Base-by-base conservation (phyloP, 2,113 vertebrate genomes). In the Archocentrus centrarchus region DNA sequence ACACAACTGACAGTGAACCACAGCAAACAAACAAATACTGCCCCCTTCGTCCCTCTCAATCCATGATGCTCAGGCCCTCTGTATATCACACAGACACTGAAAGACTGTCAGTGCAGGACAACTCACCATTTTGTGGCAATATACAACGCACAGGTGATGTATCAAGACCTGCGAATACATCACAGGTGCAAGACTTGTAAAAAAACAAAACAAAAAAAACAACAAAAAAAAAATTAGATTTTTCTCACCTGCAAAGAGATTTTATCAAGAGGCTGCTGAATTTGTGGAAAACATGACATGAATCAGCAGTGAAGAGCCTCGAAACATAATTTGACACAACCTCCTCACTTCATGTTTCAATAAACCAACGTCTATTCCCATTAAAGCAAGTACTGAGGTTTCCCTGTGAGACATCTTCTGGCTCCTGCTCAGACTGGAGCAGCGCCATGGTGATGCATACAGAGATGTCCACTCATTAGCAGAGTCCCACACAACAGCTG, bases 401-500 rank as follows among this genome's bases (percentile, higher is more conserved):
- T 77, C 83, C 80, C 81, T 84, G 41, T 92, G 88, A 93, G 87
- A 82, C 82, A 85, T 84, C 63, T 89, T 59, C 86, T 77, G 89
- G 87, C 84, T 87, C 55, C 59, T 55, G 87, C 63, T 91, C 89
- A 66, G 83, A 55, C 58, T 84, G 90, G 87, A 92, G 87, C 88
- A 88, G 86, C 79, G 87, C 91, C 88, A 86, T 90, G 91, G 88
- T 91, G 90, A 93, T 90, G 86, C 92, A 88, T 81, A 85, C 92
- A 91, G 88, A 90, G 88, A 89, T 88, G 93, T 94, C 94, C 93
- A 93, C 83, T 93, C 92, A 93, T 94, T 94, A 94, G 92, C 91
- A 90, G 81, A 86, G 93, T 94, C 94, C 92, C 94, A 95, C 93
- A 95, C 93, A 93, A 77, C 95, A 96, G 93, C 94, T 95, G 94